Evolutionary conservation across 2,113 vertebrate genomes (phyloP).

Genomic region (Oxyruncus cristatus): DNA sequence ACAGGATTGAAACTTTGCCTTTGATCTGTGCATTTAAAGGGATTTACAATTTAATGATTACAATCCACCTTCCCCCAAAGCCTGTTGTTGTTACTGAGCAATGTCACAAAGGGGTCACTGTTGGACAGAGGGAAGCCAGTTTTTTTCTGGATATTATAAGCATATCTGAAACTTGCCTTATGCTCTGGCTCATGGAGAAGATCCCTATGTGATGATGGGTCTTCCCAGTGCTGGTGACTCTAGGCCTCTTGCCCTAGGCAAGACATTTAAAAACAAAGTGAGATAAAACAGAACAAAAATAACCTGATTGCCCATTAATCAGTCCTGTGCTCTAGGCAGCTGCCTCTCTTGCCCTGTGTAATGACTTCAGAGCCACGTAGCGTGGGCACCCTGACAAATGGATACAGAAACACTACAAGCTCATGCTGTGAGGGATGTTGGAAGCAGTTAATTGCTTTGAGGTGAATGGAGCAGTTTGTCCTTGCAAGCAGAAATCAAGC

Average conservation of each 20-base stretch:
- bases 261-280: background rate
- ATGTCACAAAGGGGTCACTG: conserved; percentile 9
- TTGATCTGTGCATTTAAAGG: conserved; percentile 76
- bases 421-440: fast-evolving
- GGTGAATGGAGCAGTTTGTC: background rate
- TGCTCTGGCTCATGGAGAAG: background rate
- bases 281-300: background rate
- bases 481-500: background rate
- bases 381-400: background rate
- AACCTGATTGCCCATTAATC: background rate
- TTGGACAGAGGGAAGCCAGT: background rate
- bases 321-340: background rate
- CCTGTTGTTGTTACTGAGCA: conserved; percentile 37
- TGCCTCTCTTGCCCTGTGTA: background rate
- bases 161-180: background rate
- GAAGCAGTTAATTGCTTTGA: background rate
- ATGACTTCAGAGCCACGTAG: background rate
- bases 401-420: background rate
- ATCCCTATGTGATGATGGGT: background rate
- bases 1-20: conserved; percentile 72
- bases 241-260: background rate
- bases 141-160: background rate
- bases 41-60: conserved; percentile 74
- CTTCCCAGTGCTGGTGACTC: background rate
- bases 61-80: background rate